Evolutionary conservation across 2,888 invertebrate species (phyloP), one percentile per base, ranked within the genome.

Genomic region (Drosophila trichaetosa): DNA sequence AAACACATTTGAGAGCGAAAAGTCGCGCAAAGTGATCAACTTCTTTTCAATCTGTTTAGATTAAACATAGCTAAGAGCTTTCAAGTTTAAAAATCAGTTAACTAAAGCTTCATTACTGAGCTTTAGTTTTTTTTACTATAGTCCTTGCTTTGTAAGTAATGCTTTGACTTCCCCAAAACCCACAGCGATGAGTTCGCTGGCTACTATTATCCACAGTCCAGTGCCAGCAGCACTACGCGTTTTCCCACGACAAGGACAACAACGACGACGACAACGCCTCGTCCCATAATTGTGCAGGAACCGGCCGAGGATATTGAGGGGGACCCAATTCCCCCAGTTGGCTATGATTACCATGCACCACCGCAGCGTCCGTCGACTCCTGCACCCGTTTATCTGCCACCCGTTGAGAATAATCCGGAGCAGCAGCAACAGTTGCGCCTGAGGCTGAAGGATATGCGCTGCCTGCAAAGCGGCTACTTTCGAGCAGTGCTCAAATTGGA

Each of bases 401-500:
- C 86, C 2, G 57, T 33, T 2, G 71, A 79, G 7, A 46, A 34
- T 27, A 38, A 6, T 34, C 48, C 65, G 0, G 69, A 57, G 13
- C 38, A 24, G 11, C 56, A 76, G 7, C 72, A 70, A 33, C 75
- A 91, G 49, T 70, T 93, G 11, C 90, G 92, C 13, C 73, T 93
- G 10, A 87, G 87, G 1, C 66, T 93, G 0, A 91, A 91, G 68
- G 93, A 93, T 54, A 92, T 93, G 92, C 91, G 92, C 13, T 93
- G 93, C 54, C 74, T 93, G 18, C 82, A 76, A 2, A 79, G 69
- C 0, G 92, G 92, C 0, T 93, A 92, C 75, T 94, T 94, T 69
- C 91, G 93, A 3, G 90, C 93, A 0, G 90, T 92, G 2, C 88
- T 94, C 24, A 93, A 92, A 46, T 82, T 94, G 31, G 92, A 93